Evolutionary conservation across 2,113 vertebrate species (phyloP).

Genomic region (Ailuropoda melanoleuca): DNA sequence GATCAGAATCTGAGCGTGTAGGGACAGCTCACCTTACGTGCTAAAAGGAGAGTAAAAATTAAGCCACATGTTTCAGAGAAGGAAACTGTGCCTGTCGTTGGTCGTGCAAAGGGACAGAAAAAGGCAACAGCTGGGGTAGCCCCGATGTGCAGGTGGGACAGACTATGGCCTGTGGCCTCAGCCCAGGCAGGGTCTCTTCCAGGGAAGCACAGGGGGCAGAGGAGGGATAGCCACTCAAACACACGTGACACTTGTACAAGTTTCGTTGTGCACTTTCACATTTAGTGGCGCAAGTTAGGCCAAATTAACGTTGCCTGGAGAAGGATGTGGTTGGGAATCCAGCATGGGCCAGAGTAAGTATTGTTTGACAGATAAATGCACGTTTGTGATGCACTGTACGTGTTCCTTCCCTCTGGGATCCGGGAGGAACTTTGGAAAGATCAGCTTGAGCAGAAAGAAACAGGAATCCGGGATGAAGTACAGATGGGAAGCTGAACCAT

Average conservation of each 20-base stretch:
- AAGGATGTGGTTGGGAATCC: neutral
- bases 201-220: neutral
- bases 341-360: neutral
- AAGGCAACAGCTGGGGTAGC: neutral
- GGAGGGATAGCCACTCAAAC: neutral
- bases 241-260: neutral
- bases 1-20: neutral
- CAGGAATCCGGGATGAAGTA: neutral
- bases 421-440: neutral
- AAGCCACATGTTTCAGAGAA: neutral
- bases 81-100: neutral
- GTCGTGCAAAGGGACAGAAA: rapidly evolving
- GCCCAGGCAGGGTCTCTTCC: neutral
- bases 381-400: neutral
- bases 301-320: neutral
- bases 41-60: neutral
- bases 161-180: no score
- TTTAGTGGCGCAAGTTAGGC: neutral
- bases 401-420: neutral
- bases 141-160: neutral
- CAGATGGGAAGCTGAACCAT: neutral
- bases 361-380: neutral
- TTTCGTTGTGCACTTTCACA: neutral
- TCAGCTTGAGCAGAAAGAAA: neutral
- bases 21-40: neutral